phyloP scores from a whole-genome alignment of 2,888 invertebrate species.

The Cephonodes hylas region DNA sequence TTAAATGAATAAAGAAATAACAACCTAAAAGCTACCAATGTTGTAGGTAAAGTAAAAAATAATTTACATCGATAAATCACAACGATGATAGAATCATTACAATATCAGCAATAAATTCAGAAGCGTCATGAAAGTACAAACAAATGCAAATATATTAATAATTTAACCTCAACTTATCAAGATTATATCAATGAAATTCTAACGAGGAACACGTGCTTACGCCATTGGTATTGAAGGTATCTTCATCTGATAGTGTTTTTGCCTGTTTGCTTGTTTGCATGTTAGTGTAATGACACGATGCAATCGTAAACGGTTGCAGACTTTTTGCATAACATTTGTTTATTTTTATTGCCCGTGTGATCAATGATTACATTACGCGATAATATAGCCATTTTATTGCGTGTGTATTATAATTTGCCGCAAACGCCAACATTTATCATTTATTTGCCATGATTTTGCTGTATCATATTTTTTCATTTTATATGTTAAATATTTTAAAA shows the following conservation, averaged over 20 bases:
- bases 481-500: no score
- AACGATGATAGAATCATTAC: neutral
- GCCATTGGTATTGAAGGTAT: neutral
- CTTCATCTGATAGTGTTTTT: neutral
- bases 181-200: conserved; percentile 2
- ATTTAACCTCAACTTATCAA: neutral
- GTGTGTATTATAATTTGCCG: neutral
- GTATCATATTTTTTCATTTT: neutral
- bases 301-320: neutral
- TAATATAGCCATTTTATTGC: neutral
- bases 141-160: neutral
- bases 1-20: no score
- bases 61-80: neutral
- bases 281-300: neutral
- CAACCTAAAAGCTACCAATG: neutral
- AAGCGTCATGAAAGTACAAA: neutral
- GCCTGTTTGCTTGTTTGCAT: neutral
- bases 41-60: neutral
- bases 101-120: neutral
- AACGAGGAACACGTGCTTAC: neutral
- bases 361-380: neutral
- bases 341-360: neutral
- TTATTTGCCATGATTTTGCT: neutral
- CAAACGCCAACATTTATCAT: neutral
- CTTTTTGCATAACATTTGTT: neutral